Percentiles rank a stretch among this genome's conserved stretches.
Conservation (phyloP, 2,888 invertebrate genomes). For the Agrochola macilenta region DNA sequence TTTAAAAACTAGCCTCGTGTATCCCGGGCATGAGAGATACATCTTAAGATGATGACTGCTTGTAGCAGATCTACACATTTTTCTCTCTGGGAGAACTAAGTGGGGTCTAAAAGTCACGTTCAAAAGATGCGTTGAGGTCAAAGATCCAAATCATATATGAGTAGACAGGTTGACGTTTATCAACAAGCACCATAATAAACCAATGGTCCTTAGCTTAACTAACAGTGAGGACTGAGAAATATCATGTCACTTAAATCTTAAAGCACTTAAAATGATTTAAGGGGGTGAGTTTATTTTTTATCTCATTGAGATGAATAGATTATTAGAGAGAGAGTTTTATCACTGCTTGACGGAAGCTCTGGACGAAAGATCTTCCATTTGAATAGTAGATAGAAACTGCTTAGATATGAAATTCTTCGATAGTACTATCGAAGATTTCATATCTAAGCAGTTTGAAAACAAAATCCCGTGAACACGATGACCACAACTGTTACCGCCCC, state of each 20-base stretch:
- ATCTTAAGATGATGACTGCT: neutral
- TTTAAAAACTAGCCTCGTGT: too few species aligned
- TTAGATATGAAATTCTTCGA: too few species aligned
- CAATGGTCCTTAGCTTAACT: neutral
- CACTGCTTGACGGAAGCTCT: neutral
- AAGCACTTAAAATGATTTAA: neutral
- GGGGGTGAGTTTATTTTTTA: neutral
- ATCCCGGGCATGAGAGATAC: too few species aligned
- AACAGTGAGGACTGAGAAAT: neutral
- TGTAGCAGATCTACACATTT: neutral
- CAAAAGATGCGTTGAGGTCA: constrained; percentile 33
- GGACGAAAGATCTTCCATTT: neutral
- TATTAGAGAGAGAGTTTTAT: neutral
- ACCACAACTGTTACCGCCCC: too few species aligned
- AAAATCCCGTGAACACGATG: too few species aligned
- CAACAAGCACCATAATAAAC: constrained; percentile 25
- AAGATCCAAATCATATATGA: constrained; percentile 28
- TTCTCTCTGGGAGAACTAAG: constrained; percentile 8
- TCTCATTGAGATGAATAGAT: neutral
- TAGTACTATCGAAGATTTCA: too few species aligned
- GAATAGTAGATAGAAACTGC: neutral
- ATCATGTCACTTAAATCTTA: neutral
- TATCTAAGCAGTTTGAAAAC: too few species aligned
- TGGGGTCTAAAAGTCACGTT: constrained; percentile 28
- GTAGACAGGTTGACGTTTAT: constrained; percentile 23